Evolutionary conservation across 2,797 vertebrate species (phyloP).

Genomic region (Chelmon rostratus): DNA sequence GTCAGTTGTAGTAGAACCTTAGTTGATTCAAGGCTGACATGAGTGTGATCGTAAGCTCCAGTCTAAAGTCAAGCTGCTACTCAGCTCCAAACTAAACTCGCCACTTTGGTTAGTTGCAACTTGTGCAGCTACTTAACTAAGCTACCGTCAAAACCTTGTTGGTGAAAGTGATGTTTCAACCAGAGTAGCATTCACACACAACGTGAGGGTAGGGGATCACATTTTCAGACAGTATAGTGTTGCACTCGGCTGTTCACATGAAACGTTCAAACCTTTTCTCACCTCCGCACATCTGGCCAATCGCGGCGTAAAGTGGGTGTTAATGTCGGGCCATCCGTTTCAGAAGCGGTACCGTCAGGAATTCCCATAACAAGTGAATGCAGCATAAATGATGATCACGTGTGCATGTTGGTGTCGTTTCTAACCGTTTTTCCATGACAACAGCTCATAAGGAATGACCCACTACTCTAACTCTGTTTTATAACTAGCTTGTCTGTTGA

Average conservation of each 20-base stretch:
- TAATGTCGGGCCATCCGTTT: neutral
- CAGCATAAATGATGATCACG: neutral
- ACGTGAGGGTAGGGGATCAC: neutral
- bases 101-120: too few relatives aligned
- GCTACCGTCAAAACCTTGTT: too few relatives aligned
- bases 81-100: neutral
- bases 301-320: neutral
- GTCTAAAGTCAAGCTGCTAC: neutral
- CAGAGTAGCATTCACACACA: too few relatives aligned
- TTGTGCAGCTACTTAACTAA: too few relatives aligned
- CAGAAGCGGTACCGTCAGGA: neutral
- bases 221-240: neutral
- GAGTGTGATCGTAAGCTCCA: too few relatives aligned
- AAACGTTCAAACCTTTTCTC: neutral
- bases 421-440: neutral
- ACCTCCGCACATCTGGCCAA: neutral
- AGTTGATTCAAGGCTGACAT: too few relatives aligned
- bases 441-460: conserved; percentile 9
- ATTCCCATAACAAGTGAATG: neutral
- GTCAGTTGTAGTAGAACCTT: neutral
- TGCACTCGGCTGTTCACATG: neutral
- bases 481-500: neutral
- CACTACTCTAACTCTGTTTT: neutral
- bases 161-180: too few relatives aligned
- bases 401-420: neutral